Base-by-base conservation (phyloP, 2,113 vertebrate genomes). In the Setophaga petechia region DNA sequence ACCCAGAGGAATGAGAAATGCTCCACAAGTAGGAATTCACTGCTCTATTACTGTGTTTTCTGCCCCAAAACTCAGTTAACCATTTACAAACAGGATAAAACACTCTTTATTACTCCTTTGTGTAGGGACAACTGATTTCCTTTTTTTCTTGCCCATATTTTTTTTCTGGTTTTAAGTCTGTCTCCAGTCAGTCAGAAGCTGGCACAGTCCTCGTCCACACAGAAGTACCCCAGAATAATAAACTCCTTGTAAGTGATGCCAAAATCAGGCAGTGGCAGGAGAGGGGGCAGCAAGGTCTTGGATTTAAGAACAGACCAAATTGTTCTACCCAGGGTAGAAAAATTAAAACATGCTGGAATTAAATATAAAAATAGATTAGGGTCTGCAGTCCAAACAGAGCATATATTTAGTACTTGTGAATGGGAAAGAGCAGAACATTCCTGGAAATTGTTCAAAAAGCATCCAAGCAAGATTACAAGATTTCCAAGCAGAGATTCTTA, bases 371-470 rank as follows among this genome's bases (percentile, higher is more conserved):
- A 97, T 97, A 96, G 95, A 81, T 61, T 12, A 30, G 69, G 89
- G 33, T 76, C 80, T 92, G 69, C 69, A 87, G 84, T 80, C 92
- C 86, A 87, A 92, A 95, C 76, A 71, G 65, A 81, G 77, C 44
- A 12, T 94, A 96, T 96, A 96, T 96, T 97, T 97, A 97, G 96
- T 63, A 87, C 75, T 31, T 57, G 55, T 76, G 93, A 96, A 93
- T 91, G 96, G 84, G 87, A 96, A 94, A 93, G 74, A 87, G 78
- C 67, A 94, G 87, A 94, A 95, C 59, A 91, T 95, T 93, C 78
- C 94, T 90, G 96, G 95, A 95, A 97, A 74, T 35, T 5, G 7
- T 58, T 94, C 91, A 96, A 89, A 89, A 94, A 80, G 63, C 46
- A 76, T 51, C 75, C 59, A 89, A 62, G 69, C n/a, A 94, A 80